phyloP scores from a whole-genome alignment of 2,113 vertebrate species.

The Ictalurus furcatus region DNA sequence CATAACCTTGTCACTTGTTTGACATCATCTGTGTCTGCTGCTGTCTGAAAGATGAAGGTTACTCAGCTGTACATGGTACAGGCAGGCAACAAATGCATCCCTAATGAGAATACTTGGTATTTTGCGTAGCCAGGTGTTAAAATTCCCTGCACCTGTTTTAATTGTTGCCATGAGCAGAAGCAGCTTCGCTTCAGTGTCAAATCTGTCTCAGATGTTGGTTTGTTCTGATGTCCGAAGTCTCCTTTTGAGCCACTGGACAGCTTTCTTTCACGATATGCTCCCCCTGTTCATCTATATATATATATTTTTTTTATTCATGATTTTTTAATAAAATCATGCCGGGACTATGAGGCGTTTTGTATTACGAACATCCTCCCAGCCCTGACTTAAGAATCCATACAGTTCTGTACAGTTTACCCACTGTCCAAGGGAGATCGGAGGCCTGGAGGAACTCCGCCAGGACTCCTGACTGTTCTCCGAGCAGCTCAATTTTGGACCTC shows the following conservation, averaged over 20 bases:
- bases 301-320: too few species aligned
- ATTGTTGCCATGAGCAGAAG: neutral
- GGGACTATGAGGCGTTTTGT: neutral
- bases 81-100: neutral
- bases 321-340: neutral
- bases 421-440: neutral
- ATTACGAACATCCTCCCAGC: neutral
- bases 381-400: neutral
- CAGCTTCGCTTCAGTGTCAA: neutral
- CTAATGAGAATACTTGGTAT: conserved; percentile 11
- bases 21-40: conserved; percentile 36
- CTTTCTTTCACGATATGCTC: neutral
- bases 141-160: neutral
- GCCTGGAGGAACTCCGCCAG: neutral
- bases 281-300: neutral
- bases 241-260: neutral
- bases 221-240: neutral
- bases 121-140: conserved; percentile 28
- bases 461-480: conserved; percentile 1
- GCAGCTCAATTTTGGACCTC: conserved; percentile 8
- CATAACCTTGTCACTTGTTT: conserved; percentile 22
- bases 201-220: neutral
- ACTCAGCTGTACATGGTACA: neutral
- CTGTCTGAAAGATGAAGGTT: neutral
- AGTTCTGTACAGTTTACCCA: neutral